These are phyloP conservation scores for Puffinus mauretanicus DNA, from an alignment of 2,113 vertebrate species.

Conservation along the genomic window DNA sequence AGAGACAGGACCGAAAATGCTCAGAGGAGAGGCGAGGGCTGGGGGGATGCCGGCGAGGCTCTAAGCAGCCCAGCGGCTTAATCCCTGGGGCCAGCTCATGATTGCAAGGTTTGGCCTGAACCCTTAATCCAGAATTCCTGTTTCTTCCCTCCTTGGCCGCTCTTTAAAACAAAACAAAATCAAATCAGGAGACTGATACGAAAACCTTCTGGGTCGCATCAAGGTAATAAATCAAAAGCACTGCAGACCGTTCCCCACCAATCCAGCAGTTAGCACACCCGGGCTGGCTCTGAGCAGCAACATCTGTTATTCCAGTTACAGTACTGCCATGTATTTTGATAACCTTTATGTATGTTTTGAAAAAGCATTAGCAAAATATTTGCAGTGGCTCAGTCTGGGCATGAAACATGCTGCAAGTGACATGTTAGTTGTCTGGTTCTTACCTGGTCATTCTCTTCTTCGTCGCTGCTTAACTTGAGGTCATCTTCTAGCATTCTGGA, in stretches of 20 bases:
- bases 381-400: slow-evolving; percentile 12
- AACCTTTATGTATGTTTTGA: slow-evolving; percentile 59
- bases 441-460: slow-evolving; percentile 81
- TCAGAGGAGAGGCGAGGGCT: not conserved
- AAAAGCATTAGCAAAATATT: slow-evolving; percentile 65
- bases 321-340: slow-evolving; percentile 56
- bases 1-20: not conserved
- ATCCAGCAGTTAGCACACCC: slow-evolving; percentile 65
- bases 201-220: slow-evolving; percentile 70
- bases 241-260: slow-evolving; percentile 51
- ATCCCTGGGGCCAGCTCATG: not conserved
- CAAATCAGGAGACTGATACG: slow-evolving; percentile 54
- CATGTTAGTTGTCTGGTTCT: slow-evolving; percentile 2
- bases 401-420: slow-evolving; percentile 48
- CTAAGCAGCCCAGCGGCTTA: not conserved
- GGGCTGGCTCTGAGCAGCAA: slow-evolving; percentile 43
- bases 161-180: slow-evolving; percentile 40
- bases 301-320: slow-evolving; percentile 73
- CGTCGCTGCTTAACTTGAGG: slow-evolving; percentile 82
- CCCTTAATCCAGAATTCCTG: slow-evolving; percentile 41
- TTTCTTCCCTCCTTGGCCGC: not conserved
- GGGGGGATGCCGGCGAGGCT: not conserved
- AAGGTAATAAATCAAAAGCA: slow-evolving; percentile 72
- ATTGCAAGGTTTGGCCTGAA: not conserved
- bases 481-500: slow-evolving; percentile 84